A percentile compares a stretch with the other conserved stretches of the same genome.
phyloP scores from a whole-genome alignment of 1,140 invertebrate genomes.

The Hesperophylax magnus region DNA sequence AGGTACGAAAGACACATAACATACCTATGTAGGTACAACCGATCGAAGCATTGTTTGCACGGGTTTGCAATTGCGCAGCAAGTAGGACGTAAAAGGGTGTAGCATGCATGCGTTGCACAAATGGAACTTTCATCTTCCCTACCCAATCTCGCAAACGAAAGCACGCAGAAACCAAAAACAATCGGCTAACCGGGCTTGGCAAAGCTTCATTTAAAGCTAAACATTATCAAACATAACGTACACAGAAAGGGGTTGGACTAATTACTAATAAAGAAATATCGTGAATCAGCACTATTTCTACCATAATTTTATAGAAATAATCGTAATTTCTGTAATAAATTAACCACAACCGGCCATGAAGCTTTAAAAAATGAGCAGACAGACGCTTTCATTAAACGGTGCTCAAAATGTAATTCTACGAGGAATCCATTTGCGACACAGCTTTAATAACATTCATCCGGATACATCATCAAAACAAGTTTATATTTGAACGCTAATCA shows the following conservation, averaged over 20 bases:
- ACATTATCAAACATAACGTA: neutral
- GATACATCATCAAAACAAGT: neutral
- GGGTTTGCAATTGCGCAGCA: neutral
- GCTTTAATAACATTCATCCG: neutral
- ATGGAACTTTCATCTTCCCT: neutral
- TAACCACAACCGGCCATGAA: slow-evolving; percentile 17
- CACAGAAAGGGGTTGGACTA: neutral
- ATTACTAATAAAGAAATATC: neutral
- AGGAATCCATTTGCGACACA: neutral
- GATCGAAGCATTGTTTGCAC: too few species aligned
- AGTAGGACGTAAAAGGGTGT: neutral
- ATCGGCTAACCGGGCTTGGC: neutral
- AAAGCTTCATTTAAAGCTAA: slow-evolving; percentile 20
- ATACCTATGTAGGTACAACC: neutral
- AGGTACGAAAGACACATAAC: neutral
- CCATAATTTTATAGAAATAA: neutral
- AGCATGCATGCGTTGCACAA: neutral
- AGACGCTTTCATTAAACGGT: slow-evolving; percentile 16
- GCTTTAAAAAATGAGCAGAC: slow-evolving; percentile 8
- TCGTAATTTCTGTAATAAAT: slow-evolving; percentile 20
- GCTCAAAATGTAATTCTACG: neutral
- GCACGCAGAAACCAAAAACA: slow-evolving; percentile 1
- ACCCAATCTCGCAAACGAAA: neutral
- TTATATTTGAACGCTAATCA: neutral
- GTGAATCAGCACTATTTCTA: neutral